A percentile compares a stretch with the other conserved stretches of the same genome.
Conservation (phyloP, 2,113 vertebrate species). For the Pachypanchax playfairii region DNA sequence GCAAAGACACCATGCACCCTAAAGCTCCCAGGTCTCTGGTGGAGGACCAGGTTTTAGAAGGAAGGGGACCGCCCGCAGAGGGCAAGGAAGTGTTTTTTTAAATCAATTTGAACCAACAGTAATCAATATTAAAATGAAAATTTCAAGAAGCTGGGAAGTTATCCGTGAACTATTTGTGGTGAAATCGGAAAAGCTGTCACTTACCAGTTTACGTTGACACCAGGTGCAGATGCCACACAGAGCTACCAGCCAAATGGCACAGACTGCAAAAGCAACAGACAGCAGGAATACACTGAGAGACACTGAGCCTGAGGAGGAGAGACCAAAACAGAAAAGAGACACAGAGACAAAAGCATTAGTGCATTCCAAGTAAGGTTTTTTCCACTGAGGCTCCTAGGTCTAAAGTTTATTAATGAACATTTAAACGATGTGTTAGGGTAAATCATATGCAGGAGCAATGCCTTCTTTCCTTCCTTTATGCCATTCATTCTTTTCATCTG, state of each 20-base stretch:
- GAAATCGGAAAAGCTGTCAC: conserved; percentile 51
- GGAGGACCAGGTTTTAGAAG: too few species aligned
- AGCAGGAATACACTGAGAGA: conserved; percentile 94
- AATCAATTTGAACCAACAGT: too few species aligned
- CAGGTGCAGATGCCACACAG: conserved; percentile 97
- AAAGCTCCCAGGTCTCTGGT: too few species aligned
- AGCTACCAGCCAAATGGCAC: conserved; percentile 92
- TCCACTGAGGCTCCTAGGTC: conserved; percentile 2
- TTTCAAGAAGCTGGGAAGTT: not conserved
- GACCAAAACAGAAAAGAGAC: conserved; percentile 44
- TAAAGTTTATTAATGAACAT: conserved; percentile 10
- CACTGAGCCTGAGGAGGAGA: conserved; percentile 82
- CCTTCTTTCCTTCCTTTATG: conserved; percentile 19
- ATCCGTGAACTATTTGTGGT: not conserved
- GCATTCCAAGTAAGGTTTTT: conserved; percentile 20
- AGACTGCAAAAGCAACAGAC: conserved; percentile 92
- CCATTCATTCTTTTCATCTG: conserved; percentile 50
- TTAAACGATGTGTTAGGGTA: not conserved
- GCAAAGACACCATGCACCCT: too few species aligned
- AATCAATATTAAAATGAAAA: too few species aligned
- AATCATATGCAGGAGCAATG: conserved; percentile 10
- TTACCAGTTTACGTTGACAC: conserved; percentile 98
- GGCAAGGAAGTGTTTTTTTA: too few species aligned
- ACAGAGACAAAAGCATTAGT: conserved; percentile 41
- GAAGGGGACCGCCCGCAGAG: too few species aligned